Percentiles rank a stretch among this genome's conserved stretches.
phyloP scores from a whole-genome alignment of 2,113 vertebrate genomes.

The Muscicapa adusta region DNA sequence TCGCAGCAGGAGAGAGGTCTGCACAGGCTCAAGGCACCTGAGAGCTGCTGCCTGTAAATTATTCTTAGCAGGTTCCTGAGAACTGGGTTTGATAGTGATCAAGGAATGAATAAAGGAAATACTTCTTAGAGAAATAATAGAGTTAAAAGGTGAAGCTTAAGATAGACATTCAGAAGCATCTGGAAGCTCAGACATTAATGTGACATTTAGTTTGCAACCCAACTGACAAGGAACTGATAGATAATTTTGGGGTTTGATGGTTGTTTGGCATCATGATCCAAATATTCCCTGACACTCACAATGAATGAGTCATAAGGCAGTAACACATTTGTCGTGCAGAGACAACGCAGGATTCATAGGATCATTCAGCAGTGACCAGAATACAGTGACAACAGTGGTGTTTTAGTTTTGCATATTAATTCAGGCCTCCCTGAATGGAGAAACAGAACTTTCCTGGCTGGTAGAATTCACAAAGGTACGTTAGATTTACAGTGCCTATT shows the following conservation, averaged over 20 bases:
- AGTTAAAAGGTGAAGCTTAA: constrained; percentile 3
- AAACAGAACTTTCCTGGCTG: background rate
- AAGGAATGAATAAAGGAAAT: background rate
- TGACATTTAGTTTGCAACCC: constrained; percentile 50
- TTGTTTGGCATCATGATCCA: constrained; percentile 52
- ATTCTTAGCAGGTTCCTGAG: background rate
- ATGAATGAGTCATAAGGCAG: constrained; percentile 47
- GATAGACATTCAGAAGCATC: background rate
- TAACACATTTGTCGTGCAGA: constrained; percentile 39
- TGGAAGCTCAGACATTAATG: background rate
- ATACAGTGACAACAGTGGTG: background rate
- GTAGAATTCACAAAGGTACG: accelerated
- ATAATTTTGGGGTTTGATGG: constrained; percentile 62
- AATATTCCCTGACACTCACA: constrained; percentile 29
- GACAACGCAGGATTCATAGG: background rate
- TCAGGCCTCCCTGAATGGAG: background rate
- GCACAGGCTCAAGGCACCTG: background rate
- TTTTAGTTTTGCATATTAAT: constrained; percentile 13
- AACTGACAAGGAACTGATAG: constrained; percentile 32
- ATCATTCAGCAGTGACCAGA: background rate
- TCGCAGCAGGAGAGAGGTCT: background rate
- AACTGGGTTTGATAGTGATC: background rate
- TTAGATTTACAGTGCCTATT: background rate
- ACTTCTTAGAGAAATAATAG: background rate
- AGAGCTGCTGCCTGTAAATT: background rate